phyloP scores from a whole-genome alignment of 2,888 invertebrate species.

The Peribatodes rhomboidaria region DNA sequence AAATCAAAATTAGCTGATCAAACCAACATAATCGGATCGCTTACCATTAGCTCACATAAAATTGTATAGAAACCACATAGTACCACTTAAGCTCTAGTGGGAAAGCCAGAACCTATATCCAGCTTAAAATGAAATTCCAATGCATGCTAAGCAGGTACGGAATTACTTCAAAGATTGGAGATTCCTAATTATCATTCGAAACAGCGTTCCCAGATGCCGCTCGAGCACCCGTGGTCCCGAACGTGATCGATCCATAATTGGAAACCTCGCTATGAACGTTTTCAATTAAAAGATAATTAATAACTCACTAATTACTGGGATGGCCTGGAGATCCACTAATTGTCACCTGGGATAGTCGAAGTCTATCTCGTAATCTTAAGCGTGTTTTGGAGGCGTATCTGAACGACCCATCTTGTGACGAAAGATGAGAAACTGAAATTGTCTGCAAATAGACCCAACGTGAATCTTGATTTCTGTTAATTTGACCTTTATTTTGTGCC shows the following conservation, averaged over 20 bases:
- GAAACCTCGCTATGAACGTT: slow-evolving; percentile 29
- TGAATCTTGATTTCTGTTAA: no score
- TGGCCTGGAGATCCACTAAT: slow-evolving; percentile 22
- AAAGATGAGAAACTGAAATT: neutral
- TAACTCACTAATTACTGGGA: slow-evolving; percentile 28
- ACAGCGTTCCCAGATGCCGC: slow-evolving; percentile 22
- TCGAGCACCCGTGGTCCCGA: slow-evolving; percentile 7
- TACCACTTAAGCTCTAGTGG: neutral
- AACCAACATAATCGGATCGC: no score
- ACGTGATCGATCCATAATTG: slow-evolving; percentile 30
- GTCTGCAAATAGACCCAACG: neutral
- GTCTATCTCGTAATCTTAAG: slow-evolving; percentile 17
- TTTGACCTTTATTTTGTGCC: no score
- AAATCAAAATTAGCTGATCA: no score
- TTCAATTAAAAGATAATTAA: slow-evolving; percentile 32
- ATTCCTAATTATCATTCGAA: slow-evolving; percentile 38
- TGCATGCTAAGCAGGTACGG: slow-evolving; percentile 17
- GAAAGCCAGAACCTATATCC: neutral
- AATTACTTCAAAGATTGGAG: slow-evolving; percentile 31
- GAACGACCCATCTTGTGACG: slow-evolving; percentile 17
- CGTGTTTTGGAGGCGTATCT: slow-evolving; percentile 17
- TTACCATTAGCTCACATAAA: no score
- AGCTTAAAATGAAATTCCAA: slow-evolving; percentile 12
- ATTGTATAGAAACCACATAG: no score
- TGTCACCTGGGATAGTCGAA: slow-evolving; percentile 25